phyloP scores from a whole-genome alignment of 1,140 invertebrate species.

The Lamellibrachia luymesi region DNA sequence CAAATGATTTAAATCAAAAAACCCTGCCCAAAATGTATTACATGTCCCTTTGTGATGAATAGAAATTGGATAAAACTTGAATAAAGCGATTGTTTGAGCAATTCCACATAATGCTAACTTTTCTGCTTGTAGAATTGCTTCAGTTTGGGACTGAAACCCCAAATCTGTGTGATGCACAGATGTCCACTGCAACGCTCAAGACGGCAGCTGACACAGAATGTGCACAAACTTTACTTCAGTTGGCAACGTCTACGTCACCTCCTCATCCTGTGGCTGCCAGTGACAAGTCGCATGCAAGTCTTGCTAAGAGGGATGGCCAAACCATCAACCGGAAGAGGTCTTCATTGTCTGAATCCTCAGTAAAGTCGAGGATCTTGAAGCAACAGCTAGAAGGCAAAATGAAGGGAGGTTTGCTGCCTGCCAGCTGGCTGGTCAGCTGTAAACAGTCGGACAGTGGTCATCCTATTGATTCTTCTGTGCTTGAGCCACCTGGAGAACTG shows the following conservation, averaged over 20 bases:
- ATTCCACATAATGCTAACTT: not conserved
- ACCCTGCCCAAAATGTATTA: no score
- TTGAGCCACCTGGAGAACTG: not conserved
- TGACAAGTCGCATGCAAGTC: not conserved
- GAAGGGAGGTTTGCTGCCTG: not conserved
- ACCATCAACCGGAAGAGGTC: conserved; percentile 3
- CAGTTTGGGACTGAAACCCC: not conserved
- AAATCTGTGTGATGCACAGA: not conserved
- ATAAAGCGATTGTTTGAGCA: not conserved
- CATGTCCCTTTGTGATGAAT: no score
- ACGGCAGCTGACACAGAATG: conserved; percentile 13
- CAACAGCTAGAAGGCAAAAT: not conserved
- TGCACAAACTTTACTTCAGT: conserved; percentile 16
- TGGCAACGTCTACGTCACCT: conserved; percentile 5
- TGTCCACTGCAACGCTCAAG: not conserved
- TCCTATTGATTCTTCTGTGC: not conserved
- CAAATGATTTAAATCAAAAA: no score
- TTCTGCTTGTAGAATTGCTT: not conserved
- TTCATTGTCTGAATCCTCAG: not conserved
- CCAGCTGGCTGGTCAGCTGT: not conserved
- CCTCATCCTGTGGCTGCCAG: not conserved
- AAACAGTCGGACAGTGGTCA: not conserved
- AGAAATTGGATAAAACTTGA: no score
- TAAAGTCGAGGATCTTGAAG: not conserved
- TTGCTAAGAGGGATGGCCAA: not conserved